Percentiles rank a stretch among this genome's conserved stretches.
These are phyloP conservation scores for Gnathonemus longibarbis DNA, from an alignment of 2,113 vertebrate genomes.

Conservation along the genomic window DNA sequence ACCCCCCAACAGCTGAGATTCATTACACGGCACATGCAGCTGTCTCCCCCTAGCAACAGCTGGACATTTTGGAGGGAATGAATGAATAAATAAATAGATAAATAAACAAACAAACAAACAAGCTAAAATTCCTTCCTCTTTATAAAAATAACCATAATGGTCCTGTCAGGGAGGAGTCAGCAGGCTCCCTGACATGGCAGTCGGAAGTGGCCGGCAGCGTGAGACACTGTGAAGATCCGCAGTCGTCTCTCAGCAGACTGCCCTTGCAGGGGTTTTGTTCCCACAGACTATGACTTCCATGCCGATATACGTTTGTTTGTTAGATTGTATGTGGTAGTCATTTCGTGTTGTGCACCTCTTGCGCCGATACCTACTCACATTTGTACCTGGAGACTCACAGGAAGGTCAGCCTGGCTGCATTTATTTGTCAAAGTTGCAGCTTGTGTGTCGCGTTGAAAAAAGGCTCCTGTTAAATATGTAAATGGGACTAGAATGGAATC, in stretches of 20 bases:
- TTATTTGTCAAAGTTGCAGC: background rate
- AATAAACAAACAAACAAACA: background rate
- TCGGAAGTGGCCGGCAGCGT: background rate
- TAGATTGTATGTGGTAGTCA: background rate
- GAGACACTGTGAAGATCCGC: background rate
- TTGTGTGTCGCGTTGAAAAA: background rate
- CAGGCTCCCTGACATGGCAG: background rate
- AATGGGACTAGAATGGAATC: background rate
- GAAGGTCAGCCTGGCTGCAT: background rate
- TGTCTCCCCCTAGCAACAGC: slow-evolving; percentile 54
- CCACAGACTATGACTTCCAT: background rate
- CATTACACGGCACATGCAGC: slow-evolving; percentile 53
- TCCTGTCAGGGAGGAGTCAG: background rate
- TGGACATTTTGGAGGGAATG: slow-evolving; percentile 61
- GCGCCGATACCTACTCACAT: background rate
- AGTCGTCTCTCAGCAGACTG: background rate
- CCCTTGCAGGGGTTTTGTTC: background rate
- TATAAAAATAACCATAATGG: background rate
- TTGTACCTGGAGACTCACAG: background rate
- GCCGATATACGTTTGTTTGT: background rate
- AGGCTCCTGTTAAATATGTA: background rate
- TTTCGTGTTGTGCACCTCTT: background rate
- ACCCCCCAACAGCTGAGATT: slow-evolving; percentile 56
- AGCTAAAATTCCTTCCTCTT: background rate
- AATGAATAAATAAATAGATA: background rate